phyloP scores from a whole-genome alignment of 2,888 invertebrate species.

The Euzophera pinguis region DNA sequence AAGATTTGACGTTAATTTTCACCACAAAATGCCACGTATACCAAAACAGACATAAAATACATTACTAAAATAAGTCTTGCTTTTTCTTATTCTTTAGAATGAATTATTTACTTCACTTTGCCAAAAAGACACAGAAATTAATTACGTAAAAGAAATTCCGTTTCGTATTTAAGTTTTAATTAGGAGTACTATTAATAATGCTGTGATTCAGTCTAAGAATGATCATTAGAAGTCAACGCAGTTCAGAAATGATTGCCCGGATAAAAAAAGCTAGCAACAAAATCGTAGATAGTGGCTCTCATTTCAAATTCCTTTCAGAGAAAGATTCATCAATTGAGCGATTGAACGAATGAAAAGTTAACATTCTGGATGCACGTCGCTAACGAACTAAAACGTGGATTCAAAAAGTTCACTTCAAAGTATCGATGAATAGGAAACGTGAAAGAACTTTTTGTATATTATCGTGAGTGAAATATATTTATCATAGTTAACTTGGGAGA shows the following conservation, averaged over 20 bases:
- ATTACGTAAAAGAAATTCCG: too few species aligned
- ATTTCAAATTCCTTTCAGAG: conserved; percentile 16
- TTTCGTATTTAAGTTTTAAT: too few species aligned
- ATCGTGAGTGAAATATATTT: too few species aligned
- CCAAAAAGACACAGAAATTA: too few species aligned
- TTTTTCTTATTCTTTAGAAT: too few species aligned
- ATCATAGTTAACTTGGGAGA: too few species aligned
- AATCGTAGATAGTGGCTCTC: conserved; percentile 7
- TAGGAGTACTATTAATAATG: too few species aligned
- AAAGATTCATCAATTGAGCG: conserved; percentile 25
- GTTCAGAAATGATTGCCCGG: background rate
- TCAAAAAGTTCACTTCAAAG: conserved; percentile 26
- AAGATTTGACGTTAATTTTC: too few species aligned
- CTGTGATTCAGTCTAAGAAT: background rate
- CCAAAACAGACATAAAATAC: too few species aligned
- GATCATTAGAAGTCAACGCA: background rate
- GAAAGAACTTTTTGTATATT: background rate
- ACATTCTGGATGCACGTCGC: conserved; percentile 19
- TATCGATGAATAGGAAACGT: conserved; percentile 13
- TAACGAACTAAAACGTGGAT: conserved; percentile 31
- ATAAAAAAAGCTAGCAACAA: conserved; percentile 10
- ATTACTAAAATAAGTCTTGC: too few species aligned
- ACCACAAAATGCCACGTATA: too few species aligned
- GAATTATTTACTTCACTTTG: too few species aligned
- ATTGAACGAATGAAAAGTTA: conserved; percentile 18